Evolutionary conservation across 2,113 vertebrate genomes (phyloP).

Genomic region (Oryzias woworae): DNA sequence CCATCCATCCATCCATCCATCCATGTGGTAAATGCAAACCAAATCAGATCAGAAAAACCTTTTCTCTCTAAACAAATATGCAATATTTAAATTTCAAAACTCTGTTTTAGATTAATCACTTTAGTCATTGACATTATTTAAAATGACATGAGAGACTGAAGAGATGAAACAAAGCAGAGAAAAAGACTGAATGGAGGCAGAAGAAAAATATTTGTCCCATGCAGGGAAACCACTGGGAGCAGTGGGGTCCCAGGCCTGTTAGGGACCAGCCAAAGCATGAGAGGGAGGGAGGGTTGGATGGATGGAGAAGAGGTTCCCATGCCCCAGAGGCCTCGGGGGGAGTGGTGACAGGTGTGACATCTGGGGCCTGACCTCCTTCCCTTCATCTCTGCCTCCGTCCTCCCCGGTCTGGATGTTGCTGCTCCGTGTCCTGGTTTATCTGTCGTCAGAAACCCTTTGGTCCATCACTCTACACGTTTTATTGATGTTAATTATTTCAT

Average conservation of each 20-base stretch:
- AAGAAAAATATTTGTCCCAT: constrained; percentile 2
- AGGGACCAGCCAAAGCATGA: constrained; percentile 26
- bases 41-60: too few relatives aligned
- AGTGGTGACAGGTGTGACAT: constrained; percentile 77
- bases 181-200: constrained; percentile 10
- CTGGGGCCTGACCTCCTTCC: constrained; percentile 50
- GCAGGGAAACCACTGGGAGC: constrained; percentile 35
- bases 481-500: too few relatives aligned
- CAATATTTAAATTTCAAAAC: too few relatives aligned
- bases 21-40: too few relatives aligned
- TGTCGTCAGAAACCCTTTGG: too few relatives aligned
- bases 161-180: not conserved
- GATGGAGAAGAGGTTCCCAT: constrained; percentile 74
- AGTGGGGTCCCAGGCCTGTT: constrained; percentile 14
- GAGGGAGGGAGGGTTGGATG: constrained; percentile 12
- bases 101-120: too few relatives aligned
- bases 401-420: constrained; percentile 33
- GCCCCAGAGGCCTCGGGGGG: constrained; percentile 70
- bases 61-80: too few relatives aligned
- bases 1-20: too few relatives aligned
- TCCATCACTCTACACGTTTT: too few relatives aligned
- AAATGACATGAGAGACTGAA: not conserved
- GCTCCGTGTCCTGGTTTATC: constrained; percentile 14
- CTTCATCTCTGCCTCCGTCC: constrained; percentile 51
- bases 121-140: too few relatives aligned